Evolutionary conservation across 2,797 vertebrate species (phyloP).

Genomic region (Etheostoma nigrum): DNA sequence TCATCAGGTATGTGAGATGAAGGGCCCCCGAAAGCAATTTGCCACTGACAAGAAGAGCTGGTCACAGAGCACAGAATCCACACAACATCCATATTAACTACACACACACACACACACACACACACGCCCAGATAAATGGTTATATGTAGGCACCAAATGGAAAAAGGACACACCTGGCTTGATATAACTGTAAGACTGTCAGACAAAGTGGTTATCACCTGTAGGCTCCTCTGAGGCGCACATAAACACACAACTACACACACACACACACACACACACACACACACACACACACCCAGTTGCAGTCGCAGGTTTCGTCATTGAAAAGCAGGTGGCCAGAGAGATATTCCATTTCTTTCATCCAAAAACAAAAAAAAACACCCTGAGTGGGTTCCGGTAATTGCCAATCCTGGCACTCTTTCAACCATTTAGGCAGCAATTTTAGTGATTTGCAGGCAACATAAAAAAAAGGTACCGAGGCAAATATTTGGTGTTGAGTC

Average conservation of each 20-base stretch:
- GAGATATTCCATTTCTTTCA: slow-evolving; percentile 45
- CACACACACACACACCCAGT: neutral
- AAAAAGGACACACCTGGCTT: slow-evolving; percentile 19
- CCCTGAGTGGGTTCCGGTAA: slow-evolving; percentile 42
- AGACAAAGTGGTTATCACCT: slow-evolving; percentile 42
- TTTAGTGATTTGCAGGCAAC: slow-evolving; percentile 48
- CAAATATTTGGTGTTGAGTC: slow-evolving; percentile 53
- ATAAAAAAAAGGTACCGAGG: slow-evolving; percentile 46
- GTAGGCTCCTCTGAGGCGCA: slow-evolving; percentile 27
- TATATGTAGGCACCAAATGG: slow-evolving; percentile 15
- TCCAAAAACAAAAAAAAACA: slow-evolving; percentile 9
- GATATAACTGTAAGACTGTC: slow-evolving; percentile 33
- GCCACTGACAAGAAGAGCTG: slow-evolving; percentile 40
- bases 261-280: neutral
- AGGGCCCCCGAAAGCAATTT: slow-evolving; percentile 50
- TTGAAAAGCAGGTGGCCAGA: slow-evolving; percentile 49
- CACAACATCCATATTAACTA: slow-evolving; percentile 51
- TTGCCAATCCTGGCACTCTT: slow-evolving; percentile 48
- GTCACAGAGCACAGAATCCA: slow-evolving; percentile 16
- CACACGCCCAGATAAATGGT: neutral
- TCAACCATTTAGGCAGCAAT: slow-evolving; percentile 66
- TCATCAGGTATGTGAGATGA: slow-evolving; percentile 46
- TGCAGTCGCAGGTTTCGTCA: slow-evolving; percentile 33
- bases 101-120: neutral
- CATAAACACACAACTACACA: no score